Base-by-base conservation (phyloP, 2,888 invertebrate species). In the Conistra vaccinii region DNA sequence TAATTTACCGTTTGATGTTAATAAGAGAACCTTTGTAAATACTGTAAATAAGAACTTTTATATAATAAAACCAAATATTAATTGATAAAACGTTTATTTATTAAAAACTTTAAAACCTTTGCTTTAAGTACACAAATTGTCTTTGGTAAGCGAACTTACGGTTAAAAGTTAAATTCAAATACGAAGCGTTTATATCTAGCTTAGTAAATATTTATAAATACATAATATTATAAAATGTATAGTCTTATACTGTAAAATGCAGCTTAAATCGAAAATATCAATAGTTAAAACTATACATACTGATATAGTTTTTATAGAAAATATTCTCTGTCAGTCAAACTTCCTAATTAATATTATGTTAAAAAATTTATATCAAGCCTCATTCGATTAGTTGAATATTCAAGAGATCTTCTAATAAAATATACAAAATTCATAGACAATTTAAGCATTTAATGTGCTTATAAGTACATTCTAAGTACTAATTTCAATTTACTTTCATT, bases 131-230 rank as follows among this genome's bases (percentile, higher is more conserved):
- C 80, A 83, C 65, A 84, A 65, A 65, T 66, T 81, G 78, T 89
- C 90, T 91, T 90, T 89, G 88, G 89, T 85, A 86, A 85, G 60
- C 68, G 29, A 81, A 66, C 62, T 60, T 63, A 76, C 68, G 61
- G n/a, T 32, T 67, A 71, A 42, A 32, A 26, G 32, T 73, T 23
- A 65, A 68, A 75, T 63, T 68, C 23, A 53, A 39, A 57, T 57
- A 65, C 17, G 60, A 65, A 65, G 63, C 63, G 4, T 53, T 39
- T 35, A 58, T 23, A 32, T 26, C 29, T 29, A 53, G 48, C 14
- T 65, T 29, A 4, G 23, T 61, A 62, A 48, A 39, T 77, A 67
- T 55, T 55, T 35, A 58, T 53, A 67, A 67, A 77, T n/a, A n/a
- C n/a, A n/a, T n/a, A n/a, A n/a, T n/a, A n/a, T n/a, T n/a, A n/a